These are phyloP conservation scores for Parasteatoda tepidariorum DNA, from an alignment of 1,140 invertebrate species.

Conservation along the genomic window DNA sequence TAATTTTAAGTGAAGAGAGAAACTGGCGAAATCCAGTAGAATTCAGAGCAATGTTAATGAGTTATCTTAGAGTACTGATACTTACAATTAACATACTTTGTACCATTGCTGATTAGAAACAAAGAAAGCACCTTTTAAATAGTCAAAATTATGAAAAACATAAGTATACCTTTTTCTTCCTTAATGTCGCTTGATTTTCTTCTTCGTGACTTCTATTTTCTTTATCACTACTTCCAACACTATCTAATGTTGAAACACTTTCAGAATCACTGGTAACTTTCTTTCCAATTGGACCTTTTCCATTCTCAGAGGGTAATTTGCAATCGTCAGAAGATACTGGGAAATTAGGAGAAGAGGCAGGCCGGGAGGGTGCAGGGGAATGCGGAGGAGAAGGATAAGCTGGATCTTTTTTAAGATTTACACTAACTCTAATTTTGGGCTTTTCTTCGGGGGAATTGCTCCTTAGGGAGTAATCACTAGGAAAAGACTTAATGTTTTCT, in stretches of 20 bases:
- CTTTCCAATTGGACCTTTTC: conserved; percentile 45
- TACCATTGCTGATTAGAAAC: too few relatives aligned
- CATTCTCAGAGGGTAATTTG: conserved; percentile 56
- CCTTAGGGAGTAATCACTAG: conserved; percentile 8
- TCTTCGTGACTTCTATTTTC: conserved; percentile 69
- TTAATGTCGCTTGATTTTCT: conserved; percentile 29
- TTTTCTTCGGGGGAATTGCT: conserved; percentile 26
- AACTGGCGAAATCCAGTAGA: too few relatives aligned
- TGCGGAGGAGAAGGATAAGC: conserved; percentile 42
- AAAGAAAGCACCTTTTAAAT: too few relatives aligned
- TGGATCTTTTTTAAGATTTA: conserved; percentile 62
- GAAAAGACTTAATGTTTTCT: not conserved
- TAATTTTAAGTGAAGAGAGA: too few relatives aligned
- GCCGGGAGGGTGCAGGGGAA: conserved; percentile 42
- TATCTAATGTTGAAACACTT: conserved; percentile 82
- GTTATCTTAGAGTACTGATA: too few relatives aligned
- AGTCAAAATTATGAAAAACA: too few relatives aligned
- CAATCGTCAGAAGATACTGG: conserved; percentile 25
- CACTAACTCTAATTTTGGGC: conserved; percentile 62
- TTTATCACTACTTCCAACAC: conserved; percentile 77
- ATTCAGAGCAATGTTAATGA: too few relatives aligned
- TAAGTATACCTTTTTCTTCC: conserved; percentile 61
- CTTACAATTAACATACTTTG: too few relatives aligned
- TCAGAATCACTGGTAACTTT: conserved; percentile 75
- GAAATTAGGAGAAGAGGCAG: conserved; percentile 12